Percentiles rank a stretch among this genome's conserved stretches.
Conservation (phyloP, 1,140 invertebrate genomes). For the Ridgeia piscesae region DNA sequence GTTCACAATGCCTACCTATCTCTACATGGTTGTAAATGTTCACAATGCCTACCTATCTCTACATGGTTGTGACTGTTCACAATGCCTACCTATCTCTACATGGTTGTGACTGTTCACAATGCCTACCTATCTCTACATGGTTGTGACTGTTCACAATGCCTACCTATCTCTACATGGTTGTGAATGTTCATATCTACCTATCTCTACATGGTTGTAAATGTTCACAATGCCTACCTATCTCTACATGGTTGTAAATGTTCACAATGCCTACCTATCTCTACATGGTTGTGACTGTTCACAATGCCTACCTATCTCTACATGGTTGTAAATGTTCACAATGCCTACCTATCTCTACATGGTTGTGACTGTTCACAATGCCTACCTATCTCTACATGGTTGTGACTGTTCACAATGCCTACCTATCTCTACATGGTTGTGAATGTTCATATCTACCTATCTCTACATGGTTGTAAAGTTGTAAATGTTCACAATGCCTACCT, state of each 20-base stretch:
- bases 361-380: not conserved
- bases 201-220: too few relatives aligned
- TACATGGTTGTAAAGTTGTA: conserved; percentile 65
- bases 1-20: too few relatives aligned
- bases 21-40: too few relatives aligned
- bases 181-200: too few relatives aligned
- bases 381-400: not conserved
- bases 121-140: too few relatives aligned
- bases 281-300: not conserved
- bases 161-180: too few relatives aligned
- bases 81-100: too few relatives aligned
- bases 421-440: not conserved
- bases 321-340: not conserved
- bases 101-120: too few relatives aligned
- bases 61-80: too few relatives aligned
- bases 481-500: conserved; percentile 78
- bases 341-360: not conserved
- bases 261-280: not conserved
- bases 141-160: too few relatives aligned
- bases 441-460: not conserved
- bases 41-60: too few relatives aligned
- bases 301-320: not conserved
- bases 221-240: too few relatives aligned
- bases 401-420: not conserved
- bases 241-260: not conserved